Evolutionary conservation across 2,113 vertebrate genomes (phyloP).

Genomic region (Hippocampus comes): DNA sequence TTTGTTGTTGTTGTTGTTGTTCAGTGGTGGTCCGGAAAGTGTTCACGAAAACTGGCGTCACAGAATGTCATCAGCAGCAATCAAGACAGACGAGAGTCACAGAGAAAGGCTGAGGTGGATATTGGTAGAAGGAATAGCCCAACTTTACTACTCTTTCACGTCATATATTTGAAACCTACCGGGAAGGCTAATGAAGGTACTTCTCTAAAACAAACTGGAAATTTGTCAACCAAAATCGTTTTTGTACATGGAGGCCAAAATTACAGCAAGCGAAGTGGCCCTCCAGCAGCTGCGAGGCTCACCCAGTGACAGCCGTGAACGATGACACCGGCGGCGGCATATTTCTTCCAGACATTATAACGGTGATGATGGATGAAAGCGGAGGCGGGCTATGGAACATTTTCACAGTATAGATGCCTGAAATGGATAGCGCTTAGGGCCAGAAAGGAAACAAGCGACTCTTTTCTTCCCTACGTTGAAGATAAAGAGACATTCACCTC

Average conservation of each 20-base stretch:
- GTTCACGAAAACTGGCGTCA: no score
- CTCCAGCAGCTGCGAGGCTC: conserved; percentile 65
- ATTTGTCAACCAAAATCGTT: not conserved
- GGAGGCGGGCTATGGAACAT: conserved; percentile 45
- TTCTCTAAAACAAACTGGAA: not conserved
- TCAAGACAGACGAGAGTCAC: no score
- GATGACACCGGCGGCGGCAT: conserved; percentile 66
- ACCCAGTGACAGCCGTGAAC: conserved; percentile 65
- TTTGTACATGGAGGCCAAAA: conserved; percentile 27
- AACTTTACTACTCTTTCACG: no score
- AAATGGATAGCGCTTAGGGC: conserved; percentile 64
- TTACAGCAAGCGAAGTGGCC: conserved; percentile 60
- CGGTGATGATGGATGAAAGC: conserved; percentile 70
- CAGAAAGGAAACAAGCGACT: conserved; percentile 35
- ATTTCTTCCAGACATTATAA: conserved; percentile 70
- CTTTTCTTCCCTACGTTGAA: conserved; percentile 35
- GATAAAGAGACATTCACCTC: conserved; percentile 66
- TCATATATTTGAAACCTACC: no score
- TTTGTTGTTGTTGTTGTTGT: no score
- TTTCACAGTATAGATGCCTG: conserved; percentile 58
- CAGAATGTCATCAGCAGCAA: no score
- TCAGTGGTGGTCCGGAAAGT: no score
- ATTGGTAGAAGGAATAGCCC: no score
- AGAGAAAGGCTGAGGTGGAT: no score
- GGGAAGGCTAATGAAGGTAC: no score